Evolutionary conservation across 2,113 vertebrate genomes (phyloP).

Genomic region (Uropsilus gracilis): DNA sequence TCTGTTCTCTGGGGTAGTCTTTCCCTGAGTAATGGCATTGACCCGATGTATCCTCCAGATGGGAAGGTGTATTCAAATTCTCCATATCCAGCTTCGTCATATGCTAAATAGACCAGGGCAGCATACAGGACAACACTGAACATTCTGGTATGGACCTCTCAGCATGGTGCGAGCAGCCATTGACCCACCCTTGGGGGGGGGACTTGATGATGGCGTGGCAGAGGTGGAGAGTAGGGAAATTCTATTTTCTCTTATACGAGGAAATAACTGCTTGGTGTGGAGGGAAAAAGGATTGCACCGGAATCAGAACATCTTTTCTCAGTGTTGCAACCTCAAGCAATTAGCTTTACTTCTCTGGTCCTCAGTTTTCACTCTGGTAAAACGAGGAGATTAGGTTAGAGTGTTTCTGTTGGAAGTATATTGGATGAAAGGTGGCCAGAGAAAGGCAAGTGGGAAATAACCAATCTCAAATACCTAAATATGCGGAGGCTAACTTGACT

Average conservation of each 20-base stretch:
- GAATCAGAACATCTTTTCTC: not conserved
- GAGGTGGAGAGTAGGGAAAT: not conserved
- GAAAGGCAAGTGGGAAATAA: not conserved
- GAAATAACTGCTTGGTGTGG: not conserved
- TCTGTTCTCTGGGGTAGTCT: not conserved
- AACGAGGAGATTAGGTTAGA: not conserved
- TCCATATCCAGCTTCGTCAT: not conserved
- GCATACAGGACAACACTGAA: not conserved
- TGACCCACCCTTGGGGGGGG: not conserved
- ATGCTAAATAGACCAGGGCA: not conserved
- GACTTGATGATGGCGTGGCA: not conserved
- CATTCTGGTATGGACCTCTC: not conserved
- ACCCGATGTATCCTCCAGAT: not conserved
- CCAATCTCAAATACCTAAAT: not conserved
- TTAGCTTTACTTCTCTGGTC: not conserved
- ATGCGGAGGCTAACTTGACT: not conserved
- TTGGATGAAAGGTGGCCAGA: not conserved
- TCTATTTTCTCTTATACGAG: not conserved
- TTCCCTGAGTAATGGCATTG: not conserved
- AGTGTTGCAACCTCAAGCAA: not conserved
- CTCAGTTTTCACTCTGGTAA: not conserved
- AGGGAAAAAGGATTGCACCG: not conserved
- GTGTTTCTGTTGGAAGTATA: not conserved
- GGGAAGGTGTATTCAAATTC: not conserved
- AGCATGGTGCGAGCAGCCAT: not conserved